Conservation (phyloP, 2,888 invertebrate species). For the Pristionchus japonicus region DNA sequence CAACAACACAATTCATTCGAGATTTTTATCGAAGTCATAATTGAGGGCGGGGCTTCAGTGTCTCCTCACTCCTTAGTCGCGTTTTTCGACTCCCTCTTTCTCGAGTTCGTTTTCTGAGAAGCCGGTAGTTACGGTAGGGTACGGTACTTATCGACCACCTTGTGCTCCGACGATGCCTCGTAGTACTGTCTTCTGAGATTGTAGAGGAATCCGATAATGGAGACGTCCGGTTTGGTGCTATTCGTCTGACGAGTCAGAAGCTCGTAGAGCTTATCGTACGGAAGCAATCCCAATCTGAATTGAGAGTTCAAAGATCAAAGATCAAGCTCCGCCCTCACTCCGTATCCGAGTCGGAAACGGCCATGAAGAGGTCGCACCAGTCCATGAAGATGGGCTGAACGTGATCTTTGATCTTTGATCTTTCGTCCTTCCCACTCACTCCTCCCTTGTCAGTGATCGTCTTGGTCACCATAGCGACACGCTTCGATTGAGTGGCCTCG, state of each 20-base stretch:
- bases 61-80: neutral
- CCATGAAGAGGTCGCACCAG: constrained; percentile 39
- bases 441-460: constrained; percentile 31
- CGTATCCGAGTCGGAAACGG: neutral
- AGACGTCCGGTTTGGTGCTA: constrained; percentile 16
- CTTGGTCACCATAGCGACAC: constrained; percentile 11
- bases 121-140: too few species aligned
- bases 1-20: neutral
- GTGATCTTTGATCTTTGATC: too few species aligned
- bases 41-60: neutral
- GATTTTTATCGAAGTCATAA: constrained; percentile 10
- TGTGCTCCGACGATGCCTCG: neutral
- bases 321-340: neutral
- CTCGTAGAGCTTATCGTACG: neutral
- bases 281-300: neutral
- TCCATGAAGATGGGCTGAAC: constrained; percentile 2
- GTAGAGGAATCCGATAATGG: constrained; percentile 26
- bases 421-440: neutral
- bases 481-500: neutral
- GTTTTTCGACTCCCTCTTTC: neutral
- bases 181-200: constrained; percentile 23
- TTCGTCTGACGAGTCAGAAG: neutral
- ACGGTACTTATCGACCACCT: too few species aligned
- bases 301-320: neutral
- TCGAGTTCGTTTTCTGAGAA: too few species aligned